phyloP scores from a whole-genome alignment of 2,888 invertebrate species.

The Hydriomena furcata region DNA sequence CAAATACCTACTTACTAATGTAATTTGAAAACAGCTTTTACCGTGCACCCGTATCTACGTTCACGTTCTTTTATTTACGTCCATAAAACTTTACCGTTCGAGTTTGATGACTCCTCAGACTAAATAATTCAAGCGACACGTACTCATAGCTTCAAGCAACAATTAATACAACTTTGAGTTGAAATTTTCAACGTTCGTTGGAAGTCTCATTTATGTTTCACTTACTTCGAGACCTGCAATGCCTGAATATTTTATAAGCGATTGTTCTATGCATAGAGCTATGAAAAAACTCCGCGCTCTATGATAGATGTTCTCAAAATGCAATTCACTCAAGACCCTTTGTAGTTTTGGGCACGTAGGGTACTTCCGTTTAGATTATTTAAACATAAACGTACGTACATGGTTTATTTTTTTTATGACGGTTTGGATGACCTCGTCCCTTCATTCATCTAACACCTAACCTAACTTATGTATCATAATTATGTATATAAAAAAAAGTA shows the following conservation, averaged over 20 bases:
- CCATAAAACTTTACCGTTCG: constrained; percentile 8
- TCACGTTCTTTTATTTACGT: constrained; percentile 7
- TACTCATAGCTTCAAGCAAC: constrained; percentile 29
- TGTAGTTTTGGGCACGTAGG: no score
- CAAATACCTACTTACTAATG: neutral
- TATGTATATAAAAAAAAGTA: no score
- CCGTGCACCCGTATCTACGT: neutral
- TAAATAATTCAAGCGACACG: constrained; percentile 20
- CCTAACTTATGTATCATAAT: no score
- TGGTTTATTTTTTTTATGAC: no score
- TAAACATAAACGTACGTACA: no score
- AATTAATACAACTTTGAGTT: constrained; percentile 51
- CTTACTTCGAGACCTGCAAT: constrained; percentile 39
- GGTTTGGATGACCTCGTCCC: no score
- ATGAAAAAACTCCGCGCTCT: constrained; percentile 1
- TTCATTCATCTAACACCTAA: no score
- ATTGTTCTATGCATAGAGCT: neutral
- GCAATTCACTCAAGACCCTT: no score
- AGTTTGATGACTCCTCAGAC: constrained; percentile 18
- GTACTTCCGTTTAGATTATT: no score
- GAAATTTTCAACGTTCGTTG: constrained; percentile 45
- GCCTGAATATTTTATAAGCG: constrained; percentile 41
- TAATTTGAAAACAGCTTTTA: neutral
- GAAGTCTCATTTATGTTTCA: constrained; percentile 48
- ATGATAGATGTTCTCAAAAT: neutral